Percentiles rank a stretch among this genome's conserved stretches.
These are phyloP conservation scores for Augiades crinisus DNA, from an alignment of 2,888 invertebrate species.

Conservation along the genomic window DNA sequence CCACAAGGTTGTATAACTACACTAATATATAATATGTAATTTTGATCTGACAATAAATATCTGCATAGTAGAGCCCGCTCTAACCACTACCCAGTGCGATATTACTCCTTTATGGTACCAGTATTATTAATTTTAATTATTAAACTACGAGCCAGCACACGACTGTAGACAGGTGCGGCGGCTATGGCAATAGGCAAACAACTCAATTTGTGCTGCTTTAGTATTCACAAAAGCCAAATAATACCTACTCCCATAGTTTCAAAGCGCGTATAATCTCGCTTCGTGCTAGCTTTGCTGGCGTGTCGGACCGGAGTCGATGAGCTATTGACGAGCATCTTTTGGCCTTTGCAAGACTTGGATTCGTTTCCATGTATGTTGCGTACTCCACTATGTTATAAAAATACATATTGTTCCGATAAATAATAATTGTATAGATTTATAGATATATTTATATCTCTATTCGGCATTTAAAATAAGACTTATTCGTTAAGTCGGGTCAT, in stretches of 20 bases:
- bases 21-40: no score
- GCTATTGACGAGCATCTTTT: no score
- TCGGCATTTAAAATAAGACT: no score
- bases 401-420: no score
- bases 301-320: not conserved
- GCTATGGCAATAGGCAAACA: constrained; percentile 41
- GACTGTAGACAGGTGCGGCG: constrained; percentile 24
- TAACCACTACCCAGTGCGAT: constrained; percentile 3
- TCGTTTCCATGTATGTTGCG: no score
- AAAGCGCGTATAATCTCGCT: constrained; percentile 41
- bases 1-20: no score
- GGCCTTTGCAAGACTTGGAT: no score
- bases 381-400: no score
- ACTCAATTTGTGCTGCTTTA: constrained; percentile 46
- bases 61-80: not conserved
- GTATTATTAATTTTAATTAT: constrained; percentile 27
- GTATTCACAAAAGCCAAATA: constrained; percentile 51
- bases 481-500: no score
- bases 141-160: constrained; percentile 14
- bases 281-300: constrained; percentile 28
- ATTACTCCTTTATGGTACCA: constrained; percentile 24
- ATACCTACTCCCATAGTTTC: constrained; percentile 39
- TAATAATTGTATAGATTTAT: no score
- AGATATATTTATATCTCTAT: no score
- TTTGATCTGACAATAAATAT: not conserved